A percentile compares a stretch with the other conserved stretches of the same genome.
Conservation (phyloP, 53 echinoderm and acorn worm genomes). For the Zoroaster sp. region DNA sequence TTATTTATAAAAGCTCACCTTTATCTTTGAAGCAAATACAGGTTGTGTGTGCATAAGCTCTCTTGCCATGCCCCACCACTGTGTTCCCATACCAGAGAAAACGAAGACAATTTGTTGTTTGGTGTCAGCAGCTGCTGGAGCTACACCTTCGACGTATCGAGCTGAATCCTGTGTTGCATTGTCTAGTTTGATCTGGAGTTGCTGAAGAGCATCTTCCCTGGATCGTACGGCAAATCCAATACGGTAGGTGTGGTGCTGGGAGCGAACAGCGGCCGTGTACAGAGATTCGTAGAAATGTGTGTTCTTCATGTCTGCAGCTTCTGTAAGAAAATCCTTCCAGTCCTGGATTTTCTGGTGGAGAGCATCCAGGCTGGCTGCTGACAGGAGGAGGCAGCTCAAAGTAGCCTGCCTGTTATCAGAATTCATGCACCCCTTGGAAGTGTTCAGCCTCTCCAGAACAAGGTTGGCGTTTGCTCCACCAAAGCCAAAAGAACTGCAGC, state of each 20-base stretch:
- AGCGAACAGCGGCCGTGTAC: slow-evolving; percentile 84
- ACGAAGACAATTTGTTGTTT: slow-evolving; percentile 86
- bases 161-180: slow-evolving; percentile 85
- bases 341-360: slow-evolving; percentile 76
- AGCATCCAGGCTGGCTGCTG: slow-evolving; percentile 87
- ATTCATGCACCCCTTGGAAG: slow-evolving; percentile 27
- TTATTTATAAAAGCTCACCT: neutral
- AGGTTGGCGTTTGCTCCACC: slow-evolving; percentile 98
- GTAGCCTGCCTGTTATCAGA: slow-evolving; percentile 42
- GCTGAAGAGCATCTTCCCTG: slow-evolving; percentile 83
- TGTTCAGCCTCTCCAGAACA: slow-evolving; percentile 80
- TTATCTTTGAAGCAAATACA: slow-evolving; percentile 81
- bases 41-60: slow-evolving; percentile 89
- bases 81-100: slow-evolving; percentile 96
- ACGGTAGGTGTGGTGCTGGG: slow-evolving; percentile 79
- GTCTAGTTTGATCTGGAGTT: slow-evolving; percentile 85
- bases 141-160: slow-evolving; percentile 89
- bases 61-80: slow-evolving; percentile 99
- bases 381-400: slow-evolving; percentile 77
- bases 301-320: too few relatives aligned
- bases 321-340: slow-evolving; percentile 82
- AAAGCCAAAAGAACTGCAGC: slow-evolving; percentile 97
- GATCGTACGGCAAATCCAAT: slow-evolving; percentile 82
- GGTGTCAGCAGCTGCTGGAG: slow-evolving; percentile 66
- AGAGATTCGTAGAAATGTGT: slow-evolving; percentile 76